A percentile compares a stretch with the other conserved stretches of the same genome.
These are phyloP conservation scores for Pyrochroa serraticornis DNA, from an alignment of 2,888 invertebrate species.

Conservation along the genomic window DNA sequence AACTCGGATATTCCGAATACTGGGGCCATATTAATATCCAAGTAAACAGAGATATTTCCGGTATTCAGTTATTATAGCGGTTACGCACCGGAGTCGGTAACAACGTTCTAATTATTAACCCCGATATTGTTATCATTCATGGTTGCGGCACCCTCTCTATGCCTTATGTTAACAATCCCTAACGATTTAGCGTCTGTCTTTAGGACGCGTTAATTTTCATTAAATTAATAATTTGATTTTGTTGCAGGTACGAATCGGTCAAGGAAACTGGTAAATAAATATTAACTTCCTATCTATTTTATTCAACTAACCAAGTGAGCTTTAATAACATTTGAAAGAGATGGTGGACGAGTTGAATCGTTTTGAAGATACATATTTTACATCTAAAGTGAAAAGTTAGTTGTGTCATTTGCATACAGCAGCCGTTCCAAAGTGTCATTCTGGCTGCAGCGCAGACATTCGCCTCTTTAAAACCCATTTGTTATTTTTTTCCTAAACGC, in stretches of 20 bases:
- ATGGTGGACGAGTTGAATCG: conserved; percentile 4
- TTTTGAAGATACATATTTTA: conserved; percentile 29
- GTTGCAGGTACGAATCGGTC: conserved; percentile 21
- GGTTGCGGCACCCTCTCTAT: conserved; percentile 5
- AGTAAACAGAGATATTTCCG: conserved; percentile 29
- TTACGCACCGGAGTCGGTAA: conserved; percentile 11
- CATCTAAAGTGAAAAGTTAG: conserved; percentile 30
- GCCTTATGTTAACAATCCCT: conserved; percentile 16
- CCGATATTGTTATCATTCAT: conserved; percentile 25
- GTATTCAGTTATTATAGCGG: conserved; percentile 21
- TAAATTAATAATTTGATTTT: conserved; percentile 4
- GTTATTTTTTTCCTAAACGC: conserved; percentile 10
- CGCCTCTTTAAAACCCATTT: conserved; percentile 26
- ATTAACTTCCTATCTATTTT: conserved; percentile 6
- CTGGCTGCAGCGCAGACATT: conserved; percentile 20
- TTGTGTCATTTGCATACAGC: conserved; percentile 29
- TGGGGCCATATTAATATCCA: conserved; percentile 20
- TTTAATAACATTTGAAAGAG: conserved; percentile 19
- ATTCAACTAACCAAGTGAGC: background rate
- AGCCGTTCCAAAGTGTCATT: conserved; percentile 27
- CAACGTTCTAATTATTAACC: conserved; percentile 23
- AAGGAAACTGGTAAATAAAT: conserved; percentile 18
- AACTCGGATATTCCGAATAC: conserved; percentile 11
- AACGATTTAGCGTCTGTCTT: conserved; percentile 5
- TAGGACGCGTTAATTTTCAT: conserved; percentile 4